A percentile compares a stretch with the other conserved stretches of the same genome.
Evolutionary conservation across 64 coral and sea anemone genomes (phyloP).

Genomic region (Acropora yongei): DNA sequence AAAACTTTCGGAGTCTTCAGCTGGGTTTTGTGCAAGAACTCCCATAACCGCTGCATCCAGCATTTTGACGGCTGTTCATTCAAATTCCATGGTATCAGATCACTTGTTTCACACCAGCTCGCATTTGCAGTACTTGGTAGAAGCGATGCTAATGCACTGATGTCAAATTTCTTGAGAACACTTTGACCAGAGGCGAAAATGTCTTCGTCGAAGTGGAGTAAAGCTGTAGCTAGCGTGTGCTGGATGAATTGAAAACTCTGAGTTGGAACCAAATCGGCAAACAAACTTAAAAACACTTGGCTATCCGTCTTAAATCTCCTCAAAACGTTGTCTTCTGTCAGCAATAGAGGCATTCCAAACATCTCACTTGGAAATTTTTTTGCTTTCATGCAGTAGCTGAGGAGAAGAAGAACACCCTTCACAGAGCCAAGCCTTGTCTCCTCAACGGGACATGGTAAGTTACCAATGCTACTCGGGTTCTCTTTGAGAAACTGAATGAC

Average conservation of each 20-base stretch:
- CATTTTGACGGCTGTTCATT: not conserved
- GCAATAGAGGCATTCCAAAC: constrained; percentile 74
- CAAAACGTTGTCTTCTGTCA: constrained; percentile 67
- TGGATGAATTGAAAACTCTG: constrained; percentile 18
- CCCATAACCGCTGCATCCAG: constrained; percentile 77
- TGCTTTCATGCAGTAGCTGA: constrained; percentile 71
- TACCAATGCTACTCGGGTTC: constrained; percentile 1
- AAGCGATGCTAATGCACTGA: constrained; percentile 42
- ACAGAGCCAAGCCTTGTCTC: constrained; percentile 52
- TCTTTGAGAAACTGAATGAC: constrained; percentile 69
- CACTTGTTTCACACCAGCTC: constrained; percentile 27
- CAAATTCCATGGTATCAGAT: constrained; percentile 68
- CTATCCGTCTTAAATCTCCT: constrained; percentile 40
- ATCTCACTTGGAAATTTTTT: constrained; percentile 65
- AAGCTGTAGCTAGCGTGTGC: not conserved
- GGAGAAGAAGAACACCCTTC: constrained; percentile 21
- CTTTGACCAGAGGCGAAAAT: not conserved
- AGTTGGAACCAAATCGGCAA: constrained; percentile 56
- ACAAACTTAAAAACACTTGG: constrained; percentile 68
- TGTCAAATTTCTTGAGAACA: constrained; percentile 63
- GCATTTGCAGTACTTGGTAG: constrained; percentile 11
- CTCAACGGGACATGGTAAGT: constrained; percentile 51
- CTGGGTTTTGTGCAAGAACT: constrained; percentile 45
- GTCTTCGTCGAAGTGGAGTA: constrained; percentile 15
- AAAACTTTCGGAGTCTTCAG: constrained; percentile 8